Percentiles rank a stretch among this genome's conserved stretches.
These are phyloP conservation scores for Matsumyia berberina DNA, from an alignment of 2,888 invertebrate species.

Conservation along the genomic window DNA sequence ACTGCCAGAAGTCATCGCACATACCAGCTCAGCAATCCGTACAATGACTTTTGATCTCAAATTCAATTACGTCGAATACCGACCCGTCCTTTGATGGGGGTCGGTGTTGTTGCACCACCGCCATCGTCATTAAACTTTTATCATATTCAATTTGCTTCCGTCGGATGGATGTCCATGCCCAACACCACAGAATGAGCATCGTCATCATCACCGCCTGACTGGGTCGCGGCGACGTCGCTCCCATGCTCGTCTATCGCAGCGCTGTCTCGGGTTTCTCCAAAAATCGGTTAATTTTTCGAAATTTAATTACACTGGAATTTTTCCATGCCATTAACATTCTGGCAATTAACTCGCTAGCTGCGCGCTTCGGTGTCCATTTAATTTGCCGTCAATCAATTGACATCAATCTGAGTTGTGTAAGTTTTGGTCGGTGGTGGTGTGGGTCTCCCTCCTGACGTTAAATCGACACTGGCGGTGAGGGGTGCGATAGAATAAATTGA, in stretches of 20 bases:
- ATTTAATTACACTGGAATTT: constrained; percentile 64
- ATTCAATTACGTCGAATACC: not conserved
- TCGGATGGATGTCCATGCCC: not conserved
- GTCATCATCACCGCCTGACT: constrained; percentile 3
- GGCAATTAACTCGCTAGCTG: constrained; percentile 24
- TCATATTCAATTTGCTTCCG: constrained; percentile 12
- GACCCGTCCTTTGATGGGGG: no score
- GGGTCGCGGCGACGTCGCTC: not conserved
- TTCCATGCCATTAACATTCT: constrained; percentile 61
- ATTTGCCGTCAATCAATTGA: constrained; percentile 67
- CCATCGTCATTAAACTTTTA: constrained; percentile 25
- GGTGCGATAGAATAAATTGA: constrained; percentile 36
- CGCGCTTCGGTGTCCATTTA: constrained; percentile 47
- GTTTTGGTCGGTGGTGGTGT: not conserved
- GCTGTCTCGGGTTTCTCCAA: not conserved
- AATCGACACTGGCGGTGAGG: not conserved
- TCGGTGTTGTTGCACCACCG: not conserved
- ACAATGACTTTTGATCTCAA: not conserved
- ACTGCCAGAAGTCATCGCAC: not conserved
- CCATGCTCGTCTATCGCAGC: not conserved
- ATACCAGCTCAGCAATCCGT: not conserved
- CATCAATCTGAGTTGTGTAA: constrained; percentile 38
- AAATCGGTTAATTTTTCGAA: constrained; percentile 49
- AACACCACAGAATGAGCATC: constrained; percentile 15
- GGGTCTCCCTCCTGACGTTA: not conserved